Base-by-base conservation (phyloP, 2,113 vertebrate species). In the Todiramphus chloris region DNA sequence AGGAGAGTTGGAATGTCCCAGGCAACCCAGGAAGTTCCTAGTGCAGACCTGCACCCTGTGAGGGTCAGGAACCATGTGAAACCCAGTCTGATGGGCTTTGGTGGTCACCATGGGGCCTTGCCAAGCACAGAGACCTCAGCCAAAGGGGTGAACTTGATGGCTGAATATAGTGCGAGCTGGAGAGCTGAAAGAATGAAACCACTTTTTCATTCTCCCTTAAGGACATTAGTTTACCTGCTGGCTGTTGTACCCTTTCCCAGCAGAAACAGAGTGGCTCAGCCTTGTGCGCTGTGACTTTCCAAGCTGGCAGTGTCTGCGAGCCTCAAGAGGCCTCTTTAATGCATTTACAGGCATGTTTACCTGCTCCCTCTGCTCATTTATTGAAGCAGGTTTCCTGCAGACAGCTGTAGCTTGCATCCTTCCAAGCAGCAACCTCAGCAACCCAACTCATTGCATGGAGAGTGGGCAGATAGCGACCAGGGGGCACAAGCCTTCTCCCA, bases 11-110 rank as follows among this genome's bases (percentile, higher is more conserved):
- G 27, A 72, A 48, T 7, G 27, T 69, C 62, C 35, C 33, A 41
- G 43, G 55, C 35, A 77, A 43, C 37, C 31, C 3, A 2, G 37
- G 10, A 30, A 60, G 44, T 18, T 76, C 60, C 60, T 48, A 41
- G 30, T 2, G 4, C 35, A 59, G 64, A 59, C 19, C 43, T 76
- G 44, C 44, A 48, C 25, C 30, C 25, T 1, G 0, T 0, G 0
- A 70, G 27, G 66, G 27, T 56, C 31, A 62, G 53, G 60, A 55
- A 50, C 59, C 41, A 8, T 1, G 16, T 9, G 39, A 83, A 67
- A 60, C 16, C 27, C 46, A 16, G n/a, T 28, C 33, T 30, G 23
- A 18, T 9, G 9, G 19, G 16, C 9, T 37, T 66, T 25, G 11
- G 18, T 66, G 44, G 27, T 55, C 14, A 16, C 15, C 8, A 4